A percentile compares a stretch with the other conserved stretches of the same genome.
Evolutionary conservation across 1,140 invertebrate genomes (phyloP).

Genomic region (Hestina assimilis): DNA sequence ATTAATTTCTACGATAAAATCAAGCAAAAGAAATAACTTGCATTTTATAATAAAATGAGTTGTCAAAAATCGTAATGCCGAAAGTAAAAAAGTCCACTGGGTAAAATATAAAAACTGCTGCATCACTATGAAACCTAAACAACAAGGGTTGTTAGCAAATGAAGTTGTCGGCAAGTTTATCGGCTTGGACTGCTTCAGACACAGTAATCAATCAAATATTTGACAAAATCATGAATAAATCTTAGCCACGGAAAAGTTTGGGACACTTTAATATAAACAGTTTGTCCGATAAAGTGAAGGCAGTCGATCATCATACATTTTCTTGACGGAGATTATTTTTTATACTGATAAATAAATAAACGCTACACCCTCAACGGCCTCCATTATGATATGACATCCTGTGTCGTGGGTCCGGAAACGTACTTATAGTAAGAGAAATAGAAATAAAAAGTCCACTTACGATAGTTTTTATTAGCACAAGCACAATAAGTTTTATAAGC

Average conservation of each 20-base stretch:
- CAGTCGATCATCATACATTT: neutral
- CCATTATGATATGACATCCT: too few species aligned
- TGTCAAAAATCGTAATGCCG: neutral
- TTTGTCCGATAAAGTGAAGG: neutral
- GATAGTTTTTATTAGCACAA: too few species aligned
- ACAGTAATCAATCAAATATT: slow-evolving; percentile 68
- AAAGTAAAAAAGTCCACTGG: slow-evolving; percentile 4
- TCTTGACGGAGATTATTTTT: neutral
- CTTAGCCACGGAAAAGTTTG: slow-evolving; percentile 31
- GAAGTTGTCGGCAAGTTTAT: slow-evolving; percentile 62
- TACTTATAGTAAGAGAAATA: too few species aligned
- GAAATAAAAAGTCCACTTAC: too few species aligned
- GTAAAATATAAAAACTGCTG: slow-evolving; percentile 39
- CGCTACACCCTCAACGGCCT: too few species aligned
- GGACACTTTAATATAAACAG: slow-evolving; percentile 9
- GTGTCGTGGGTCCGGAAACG: too few species aligned
- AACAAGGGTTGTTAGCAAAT: slow-evolving; percentile 56
- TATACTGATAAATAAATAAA: too few species aligned
- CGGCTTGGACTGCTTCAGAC: slow-evolving; percentile 56
- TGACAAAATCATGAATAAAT: slow-evolving; percentile 66
- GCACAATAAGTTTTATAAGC: too few species aligned
- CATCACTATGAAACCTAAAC: slow-evolving; percentile 56
- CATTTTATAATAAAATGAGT: too few species aligned
- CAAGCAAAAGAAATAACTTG: too few species aligned
- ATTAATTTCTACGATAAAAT: too few species aligned